phyloP scores from a whole-genome alignment of 2,888 invertebrate genomes.

The Zootermopsis nevadensis region DNA sequence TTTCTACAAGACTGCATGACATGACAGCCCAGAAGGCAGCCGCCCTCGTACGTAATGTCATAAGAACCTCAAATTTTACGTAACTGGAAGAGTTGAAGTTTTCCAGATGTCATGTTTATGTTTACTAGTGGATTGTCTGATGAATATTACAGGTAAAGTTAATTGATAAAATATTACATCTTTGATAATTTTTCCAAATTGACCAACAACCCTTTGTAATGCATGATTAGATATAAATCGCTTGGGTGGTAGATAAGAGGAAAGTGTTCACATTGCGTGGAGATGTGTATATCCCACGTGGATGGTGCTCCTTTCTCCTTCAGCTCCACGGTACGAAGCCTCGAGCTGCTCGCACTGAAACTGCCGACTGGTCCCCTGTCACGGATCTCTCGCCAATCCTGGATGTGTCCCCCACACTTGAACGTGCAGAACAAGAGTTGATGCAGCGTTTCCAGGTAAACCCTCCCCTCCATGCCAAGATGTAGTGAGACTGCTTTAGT shows the following conservation, averaged over 20 bases:
- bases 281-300: constrained; percentile 45
- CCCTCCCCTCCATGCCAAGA: constrained; percentile 26
- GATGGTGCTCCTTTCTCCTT: constrained; percentile 50
- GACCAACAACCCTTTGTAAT: no score
- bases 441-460: constrained; percentile 54
- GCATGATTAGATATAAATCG: not conserved
- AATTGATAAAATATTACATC: no score
- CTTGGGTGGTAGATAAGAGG: not conserved
- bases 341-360: constrained; percentile 50
- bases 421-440: constrained; percentile 54
- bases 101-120: no score
- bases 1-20: no score
- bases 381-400: constrained; percentile 53
- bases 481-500: not conserved
- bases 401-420: constrained; percentile 53
- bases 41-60: no score
- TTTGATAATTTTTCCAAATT: no score
- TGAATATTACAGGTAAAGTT: no score
- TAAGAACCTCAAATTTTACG: no score
- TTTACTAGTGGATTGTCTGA: no score
- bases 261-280: constrained; percentile 6
- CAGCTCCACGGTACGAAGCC: constrained; percentile 52
- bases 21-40: no score
- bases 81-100: no score
- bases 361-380: constrained; percentile 53